A percentile compares a stretch with the other conserved stretches of the same genome.
Evolutionary conservation across 1,140 invertebrate species (phyloP).

Genomic region (Scaptodrosophila lebanonensis): DNA sequence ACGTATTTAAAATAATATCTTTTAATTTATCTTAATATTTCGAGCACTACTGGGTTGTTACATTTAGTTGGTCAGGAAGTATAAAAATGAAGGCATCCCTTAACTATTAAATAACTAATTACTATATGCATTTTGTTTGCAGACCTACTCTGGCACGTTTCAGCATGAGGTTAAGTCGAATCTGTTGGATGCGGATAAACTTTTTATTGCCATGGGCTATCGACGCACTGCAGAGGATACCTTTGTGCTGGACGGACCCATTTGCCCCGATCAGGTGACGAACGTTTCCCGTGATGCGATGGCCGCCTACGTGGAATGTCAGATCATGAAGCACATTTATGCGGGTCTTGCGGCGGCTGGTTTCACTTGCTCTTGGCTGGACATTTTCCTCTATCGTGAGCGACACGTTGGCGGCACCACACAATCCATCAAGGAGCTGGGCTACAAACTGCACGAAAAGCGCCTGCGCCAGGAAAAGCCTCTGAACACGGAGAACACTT

Average conservation of each 20-base stretch:
- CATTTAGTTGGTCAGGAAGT: too few relatives aligned
- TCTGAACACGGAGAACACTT: conserved; percentile 47
- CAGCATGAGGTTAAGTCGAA: conserved; percentile 90
- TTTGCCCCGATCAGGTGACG: conserved; percentile 88
- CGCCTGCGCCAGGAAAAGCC: conserved; percentile 51
- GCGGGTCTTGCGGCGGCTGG: conserved; percentile 44
- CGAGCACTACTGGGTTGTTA: too few relatives aligned
- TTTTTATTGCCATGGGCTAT: conserved; percentile 91
- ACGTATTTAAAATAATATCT: too few relatives aligned
- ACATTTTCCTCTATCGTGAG: conserved; percentile 83
- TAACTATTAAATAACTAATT: background rate
- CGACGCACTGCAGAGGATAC: conserved; percentile 78
- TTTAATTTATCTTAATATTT: too few relatives aligned
- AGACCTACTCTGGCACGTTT: conserved; percentile 91
- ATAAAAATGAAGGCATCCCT: too few relatives aligned
- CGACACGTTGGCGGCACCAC: conserved; percentile 79
- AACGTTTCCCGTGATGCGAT: conserved; percentile 89
- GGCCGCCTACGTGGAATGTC: conserved; percentile 92
- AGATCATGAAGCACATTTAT: conserved; percentile 83
- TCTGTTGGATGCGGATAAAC: conserved; percentile 84
- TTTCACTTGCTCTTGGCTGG: conserved; percentile 80
- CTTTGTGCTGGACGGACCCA: conserved; percentile 83
- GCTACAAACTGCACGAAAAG: conserved; percentile 50
- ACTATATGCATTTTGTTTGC: too few relatives aligned
- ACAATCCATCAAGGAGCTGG: conserved; percentile 59